Conservation (phyloP, 2,113 vertebrate genomes). For the Eclectus roratus region DNA sequence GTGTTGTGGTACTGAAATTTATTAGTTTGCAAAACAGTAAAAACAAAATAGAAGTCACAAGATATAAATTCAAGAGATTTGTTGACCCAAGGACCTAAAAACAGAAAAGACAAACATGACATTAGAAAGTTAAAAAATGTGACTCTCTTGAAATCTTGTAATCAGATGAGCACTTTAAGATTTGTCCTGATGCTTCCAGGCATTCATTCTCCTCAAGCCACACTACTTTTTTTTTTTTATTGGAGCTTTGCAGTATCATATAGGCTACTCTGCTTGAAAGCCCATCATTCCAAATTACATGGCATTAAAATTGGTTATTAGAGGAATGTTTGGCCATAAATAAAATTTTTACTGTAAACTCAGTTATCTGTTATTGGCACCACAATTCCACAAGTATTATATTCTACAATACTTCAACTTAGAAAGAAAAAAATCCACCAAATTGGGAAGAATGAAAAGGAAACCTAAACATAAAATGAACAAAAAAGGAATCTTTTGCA, state of each 20-base stretch:
- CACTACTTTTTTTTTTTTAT: too few relatives aligned
- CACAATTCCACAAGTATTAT: background rate
- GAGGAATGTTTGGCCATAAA: background rate
- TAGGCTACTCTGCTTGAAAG: background rate
- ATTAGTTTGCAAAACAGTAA: conserved; percentile 18
- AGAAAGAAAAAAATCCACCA: background rate
- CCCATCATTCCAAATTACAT: background rate
- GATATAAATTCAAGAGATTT: background rate
- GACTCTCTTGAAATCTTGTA: background rate
- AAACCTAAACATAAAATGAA: background rate
- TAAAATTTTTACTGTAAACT: background rate
- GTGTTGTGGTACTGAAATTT: conserved; percentile 30
- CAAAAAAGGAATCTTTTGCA: background rate
- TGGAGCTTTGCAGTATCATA: background rate
- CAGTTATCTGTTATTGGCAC: background rate
- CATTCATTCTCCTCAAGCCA: background rate
- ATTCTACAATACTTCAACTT: background rate
- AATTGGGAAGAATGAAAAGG: background rate
- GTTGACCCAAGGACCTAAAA: conserved; percentile 20
- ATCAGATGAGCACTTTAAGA: background rate
- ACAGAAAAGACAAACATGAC: conserved; percentile 2
- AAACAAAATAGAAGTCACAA: background rate
- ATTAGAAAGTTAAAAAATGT: conserved; percentile 4
- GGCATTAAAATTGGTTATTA: background rate
- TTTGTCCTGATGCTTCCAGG: background rate